Base-by-base conservation (phyloP, 2,888 invertebrate genomes). In the Odontothrips loti region DNA sequence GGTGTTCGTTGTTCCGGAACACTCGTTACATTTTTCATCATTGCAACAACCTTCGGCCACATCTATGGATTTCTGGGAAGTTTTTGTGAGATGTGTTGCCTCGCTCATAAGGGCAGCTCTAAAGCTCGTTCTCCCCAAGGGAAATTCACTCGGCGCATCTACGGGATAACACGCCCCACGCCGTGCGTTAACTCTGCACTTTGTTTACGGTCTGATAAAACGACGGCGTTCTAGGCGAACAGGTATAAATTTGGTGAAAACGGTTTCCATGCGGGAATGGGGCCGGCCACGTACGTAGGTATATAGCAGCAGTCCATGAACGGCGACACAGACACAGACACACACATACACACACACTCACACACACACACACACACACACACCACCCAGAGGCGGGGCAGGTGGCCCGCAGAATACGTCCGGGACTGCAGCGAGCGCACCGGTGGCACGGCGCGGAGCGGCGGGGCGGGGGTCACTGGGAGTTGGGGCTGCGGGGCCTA, bases 21-120 rank as follows among this genome's bases (percentile, higher is more conserved):
- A 75, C 68, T 75, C 68, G 68, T 75, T 75, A 75, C 68, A 75
- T 75, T 75, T 75, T 75, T 75, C 68, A 75, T 75, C 68, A 75
- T 75, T 75, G 68, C 68, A n/a, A 20, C 12, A 75, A 75, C 68
- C 68, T 58, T 58, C 58, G 58, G 58, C 58, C 23, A 75, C 68
- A 75, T 75, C 68, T 27, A 75, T 75, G 23, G 68, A 75, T 27
- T 75, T 27, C 68, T 10, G 27, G 27, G 23, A 8, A 75, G 27
- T 8, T 75, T 58, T 58, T 12, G 27, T 27, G 68, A 75, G 68
- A 75, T 75, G 68, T 75, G 68, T 75, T 75, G 68, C 27, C 27
- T 27, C 11, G 27, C 68, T 75, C 68, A 75, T 75, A 27, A 75
- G 23, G 68, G 68, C 23, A 75, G 68, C 23, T 27, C 27, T 75